These are phyloP conservation scores for Zoroaster sp. DNA, from an alignment of 53 echinoderm and acorn worm species.

Conservation along the genomic window DNA sequence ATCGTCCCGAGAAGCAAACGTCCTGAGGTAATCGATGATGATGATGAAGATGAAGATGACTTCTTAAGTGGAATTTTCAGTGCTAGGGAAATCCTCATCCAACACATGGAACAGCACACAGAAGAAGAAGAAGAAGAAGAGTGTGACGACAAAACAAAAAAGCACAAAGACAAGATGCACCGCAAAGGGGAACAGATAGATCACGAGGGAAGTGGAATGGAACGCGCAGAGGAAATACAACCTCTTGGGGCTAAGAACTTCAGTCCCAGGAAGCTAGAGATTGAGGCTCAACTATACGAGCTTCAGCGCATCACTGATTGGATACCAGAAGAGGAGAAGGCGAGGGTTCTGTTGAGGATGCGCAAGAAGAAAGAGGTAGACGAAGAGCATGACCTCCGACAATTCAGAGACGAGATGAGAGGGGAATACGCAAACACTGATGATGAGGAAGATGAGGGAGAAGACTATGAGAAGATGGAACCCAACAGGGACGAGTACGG, in stretches of 20 bases:
- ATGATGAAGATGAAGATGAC: slow-evolving; percentile 8
- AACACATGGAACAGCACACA: neutral
- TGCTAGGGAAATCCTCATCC: slow-evolving; percentile 10
- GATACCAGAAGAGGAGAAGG: slow-evolving; percentile 19
- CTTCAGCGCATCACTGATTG: slow-evolving; percentile 22
- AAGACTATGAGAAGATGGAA: neutral
- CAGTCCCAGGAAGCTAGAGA: slow-evolving; percentile 41
- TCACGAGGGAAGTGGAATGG: slow-evolving; percentile 19
- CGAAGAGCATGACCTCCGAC: slow-evolving; percentile 9
- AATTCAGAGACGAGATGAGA: slow-evolving; percentile 20
- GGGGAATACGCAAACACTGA: slow-evolving; percentile 24
- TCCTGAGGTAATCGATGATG: neutral
- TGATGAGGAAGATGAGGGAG: slow-evolving; percentile 27
- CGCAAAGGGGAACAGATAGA: slow-evolving; percentile 27
- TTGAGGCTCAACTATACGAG: neutral
- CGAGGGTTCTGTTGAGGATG: neutral
- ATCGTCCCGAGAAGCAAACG: neutral
- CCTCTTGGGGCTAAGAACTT: slow-evolving; percentile 23
- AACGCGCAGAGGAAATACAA: neutral
- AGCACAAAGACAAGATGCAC: neutral
- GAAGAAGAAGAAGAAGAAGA: neutral
- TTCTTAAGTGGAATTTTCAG: slow-evolving; percentile 16
- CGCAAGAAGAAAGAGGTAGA: neutral
- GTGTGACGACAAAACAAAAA: neutral
- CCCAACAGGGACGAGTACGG: slow-evolving; percentile 5